Base-by-base conservation (phyloP, 2,113 vertebrate genomes). In the Scalopus aquaticus region DNA sequence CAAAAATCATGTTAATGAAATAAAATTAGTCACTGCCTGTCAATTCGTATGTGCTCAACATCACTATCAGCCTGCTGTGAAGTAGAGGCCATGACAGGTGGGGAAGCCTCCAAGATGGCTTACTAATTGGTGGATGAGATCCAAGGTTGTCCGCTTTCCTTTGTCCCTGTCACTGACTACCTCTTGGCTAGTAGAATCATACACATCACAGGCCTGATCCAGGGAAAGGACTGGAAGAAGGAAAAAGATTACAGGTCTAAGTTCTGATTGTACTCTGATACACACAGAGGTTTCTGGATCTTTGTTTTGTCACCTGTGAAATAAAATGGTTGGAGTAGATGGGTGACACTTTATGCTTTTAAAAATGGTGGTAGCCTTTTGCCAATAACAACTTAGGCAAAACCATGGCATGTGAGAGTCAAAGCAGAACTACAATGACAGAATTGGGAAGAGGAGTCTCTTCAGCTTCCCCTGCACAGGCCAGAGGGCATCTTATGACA, bases 401-500 rank as follows among this genome's bases (percentile, higher is more conserved):
- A 90, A 24, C 10, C n/a, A 51, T 44, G 37, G 7, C 46, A 32
- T 79, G 20, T 65, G 32, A 67, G 9, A 42, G 30, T 26, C 8
- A 60, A 80, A 42, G 46, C 39, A 67, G 42, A 91, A 35, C 28
- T 58, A 12, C 2, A 0, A 28, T 26, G 4, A 9, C 60, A 8
- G 19, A 39, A 74, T 3, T 35, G 22, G 9, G 20, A 13, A 16
- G 7, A 35, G 80, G 64, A 10, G 26, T 49, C 72, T 76, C 3
- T 15, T 26, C 10, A 32, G 35, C 19, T 58, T 62, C 26, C 9
- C 30, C 49, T 87, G 9, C 6, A 5, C 13, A 26, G 62, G 22
- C 28, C 11, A 0, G 3, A 46, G 15, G 32, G 15, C 4, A 1
- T 28, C 10, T 0, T 6, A 1, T 2, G 26, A 35, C 3, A 39